phyloP scores from a whole-genome alignment of 1,140 invertebrate species.

The Macrosteles quadrilineatus region DNA sequence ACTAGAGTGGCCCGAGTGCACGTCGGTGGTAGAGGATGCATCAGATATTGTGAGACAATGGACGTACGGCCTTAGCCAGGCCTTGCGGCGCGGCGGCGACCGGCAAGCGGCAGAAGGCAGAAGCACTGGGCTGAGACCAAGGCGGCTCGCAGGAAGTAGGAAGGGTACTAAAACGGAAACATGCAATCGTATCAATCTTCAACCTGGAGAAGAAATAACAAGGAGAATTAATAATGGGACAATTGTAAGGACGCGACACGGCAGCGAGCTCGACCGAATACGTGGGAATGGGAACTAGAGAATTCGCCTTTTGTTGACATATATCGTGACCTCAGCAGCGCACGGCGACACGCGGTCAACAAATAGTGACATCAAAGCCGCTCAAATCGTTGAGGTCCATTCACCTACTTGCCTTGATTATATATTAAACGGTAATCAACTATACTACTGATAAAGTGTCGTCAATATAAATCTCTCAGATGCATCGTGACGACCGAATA shows the following conservation, averaged over 20 bases:
- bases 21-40: slow-evolving; percentile 5
- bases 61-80: neutral
- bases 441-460: too few relatives aligned
- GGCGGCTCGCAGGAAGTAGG: slow-evolving; percentile 11
- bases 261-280: slow-evolving; percentile 1
- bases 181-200: slow-evolving; percentile 31
- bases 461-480: too few relatives aligned
- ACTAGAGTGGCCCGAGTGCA: too few relatives aligned
- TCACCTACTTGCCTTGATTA: too few relatives aligned
- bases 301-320: slow-evolving; percentile 14
- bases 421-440: too few relatives aligned
- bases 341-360: too few relatives aligned
- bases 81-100: neutral
- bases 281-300: slow-evolving; percentile 14
- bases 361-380: too few relatives aligned
- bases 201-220: slow-evolving; percentile 21
- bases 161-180: slow-evolving; percentile 29
- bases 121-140: neutral
- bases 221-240: slow-evolving; percentile 31
- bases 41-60: slow-evolving; percentile 8
- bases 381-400: too few relatives aligned
- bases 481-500: too few relatives aligned
- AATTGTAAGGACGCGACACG: slow-evolving; percentile 12
- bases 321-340: neutral
- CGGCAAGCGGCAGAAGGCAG: neutral